Percentiles rank a stretch among this genome's conserved stretches.
phyloP scores from a whole-genome alignment of 2,797 vertebrate species.

The Myoxocephalus aenaeus region DNA sequence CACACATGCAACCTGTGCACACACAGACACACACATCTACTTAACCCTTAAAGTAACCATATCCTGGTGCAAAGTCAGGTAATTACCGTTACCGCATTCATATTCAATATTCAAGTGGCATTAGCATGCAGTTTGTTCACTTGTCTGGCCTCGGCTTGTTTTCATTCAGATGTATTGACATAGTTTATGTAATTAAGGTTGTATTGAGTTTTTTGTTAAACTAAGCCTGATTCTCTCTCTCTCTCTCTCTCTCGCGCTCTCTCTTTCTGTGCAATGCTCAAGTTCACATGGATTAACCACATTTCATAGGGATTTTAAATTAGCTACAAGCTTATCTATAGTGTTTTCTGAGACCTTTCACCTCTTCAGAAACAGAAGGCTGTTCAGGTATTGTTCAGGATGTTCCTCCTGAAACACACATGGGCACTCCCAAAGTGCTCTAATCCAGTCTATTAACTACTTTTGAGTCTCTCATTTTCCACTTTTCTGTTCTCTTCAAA shows the following conservation, averaged over 20 bases:
- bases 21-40: constrained; percentile 13
- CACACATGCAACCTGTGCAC: constrained; percentile 8
- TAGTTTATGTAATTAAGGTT: not conserved
- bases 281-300: constrained; percentile 52
- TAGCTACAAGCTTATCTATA: constrained; percentile 28
- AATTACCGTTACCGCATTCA: constrained; percentile 48
- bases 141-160: not conserved
- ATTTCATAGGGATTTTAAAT: constrained; percentile 53
- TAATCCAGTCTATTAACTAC: not conserved
- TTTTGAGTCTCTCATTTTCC: not conserved
- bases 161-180: not conserved
- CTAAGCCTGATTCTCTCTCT: not conserved
- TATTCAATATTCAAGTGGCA: constrained; percentile 44
- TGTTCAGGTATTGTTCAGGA: not conserved
- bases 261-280: not conserved
- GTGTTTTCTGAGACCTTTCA: constrained; percentile 40
- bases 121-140: not conserved
- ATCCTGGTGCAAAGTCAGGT: constrained; percentile 35
- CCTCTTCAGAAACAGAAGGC: constrained; percentile 23
- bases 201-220: not conserved
- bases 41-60: constrained; percentile 56
- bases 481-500: constrained; percentile 4
- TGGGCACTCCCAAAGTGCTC: not conserved
- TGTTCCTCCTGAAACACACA: constrained; percentile 2
- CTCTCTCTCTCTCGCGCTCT: not conserved